phyloP scores from a whole-genome alignment of 35 echinoderm and acorn worm species.

The Ophioderma brevispina region DNA sequence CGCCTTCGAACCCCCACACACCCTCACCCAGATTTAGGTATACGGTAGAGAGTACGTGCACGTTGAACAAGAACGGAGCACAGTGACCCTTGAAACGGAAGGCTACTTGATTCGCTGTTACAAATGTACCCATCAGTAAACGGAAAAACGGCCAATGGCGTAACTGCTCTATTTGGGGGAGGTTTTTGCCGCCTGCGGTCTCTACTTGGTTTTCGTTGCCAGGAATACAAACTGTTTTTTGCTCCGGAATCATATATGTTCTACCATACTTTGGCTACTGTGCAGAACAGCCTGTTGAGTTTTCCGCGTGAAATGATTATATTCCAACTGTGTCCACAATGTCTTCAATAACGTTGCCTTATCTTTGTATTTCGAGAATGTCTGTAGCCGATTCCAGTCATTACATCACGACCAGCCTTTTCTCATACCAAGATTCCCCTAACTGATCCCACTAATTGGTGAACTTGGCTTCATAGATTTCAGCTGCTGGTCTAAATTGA shows the following conservation, averaged over 20 bases:
- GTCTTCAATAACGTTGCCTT: background rate
- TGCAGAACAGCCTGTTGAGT: background rate
- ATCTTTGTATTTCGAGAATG: background rate
- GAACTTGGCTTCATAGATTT: background rate
- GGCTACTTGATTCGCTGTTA: background rate
- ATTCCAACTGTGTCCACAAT: background rate
- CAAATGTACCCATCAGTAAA: background rate
- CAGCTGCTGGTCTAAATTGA: background rate
- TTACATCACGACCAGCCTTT: background rate
- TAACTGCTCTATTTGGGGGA: background rate
- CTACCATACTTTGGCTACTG: background rate
- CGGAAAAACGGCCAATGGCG: background rate
- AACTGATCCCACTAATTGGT: slow-evolving; percentile 14
- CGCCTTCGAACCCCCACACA: background rate
- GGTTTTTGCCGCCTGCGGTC: background rate
- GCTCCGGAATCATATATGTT: slow-evolving; percentile 2
- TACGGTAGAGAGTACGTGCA: background rate
- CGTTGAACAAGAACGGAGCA: slow-evolving; percentile 23
- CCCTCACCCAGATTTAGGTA: slow-evolving; percentile 32
- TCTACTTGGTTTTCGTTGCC: background rate
- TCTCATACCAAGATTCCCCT: background rate
- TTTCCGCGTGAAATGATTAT: background rate
- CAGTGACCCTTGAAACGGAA: background rate
- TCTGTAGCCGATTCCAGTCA: background rate
- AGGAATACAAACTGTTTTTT: background rate